These are phyloP conservation scores for Cetonia aurata DNA, from an alignment of 2,888 invertebrate genomes.

Conservation along the genomic window DNA sequence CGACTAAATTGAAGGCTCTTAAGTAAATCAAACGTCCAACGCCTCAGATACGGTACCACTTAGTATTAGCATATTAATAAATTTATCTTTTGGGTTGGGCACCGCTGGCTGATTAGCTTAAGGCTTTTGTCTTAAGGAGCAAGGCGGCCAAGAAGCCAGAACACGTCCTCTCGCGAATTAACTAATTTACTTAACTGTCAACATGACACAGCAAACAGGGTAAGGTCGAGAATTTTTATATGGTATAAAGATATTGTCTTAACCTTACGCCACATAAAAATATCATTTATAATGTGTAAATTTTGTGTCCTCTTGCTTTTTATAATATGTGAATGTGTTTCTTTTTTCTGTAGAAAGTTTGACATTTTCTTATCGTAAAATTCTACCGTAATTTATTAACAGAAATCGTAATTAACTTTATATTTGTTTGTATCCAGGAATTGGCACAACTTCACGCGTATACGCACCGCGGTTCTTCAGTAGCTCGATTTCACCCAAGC, in stretches of 20 bases:
- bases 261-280: no score
- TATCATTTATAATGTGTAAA: no score
- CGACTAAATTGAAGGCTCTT: slow-evolving; percentile 64
- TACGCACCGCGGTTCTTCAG: no score
- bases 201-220: slow-evolving; percentile 33
- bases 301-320: no score
- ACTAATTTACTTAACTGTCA: slow-evolving; percentile 39
- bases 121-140: slow-evolving; percentile 36
- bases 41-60: slow-evolving; percentile 54
- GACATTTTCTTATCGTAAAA: no score
- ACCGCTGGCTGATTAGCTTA: slow-evolving; percentile 42
- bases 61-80: slow-evolving; percentile 49
- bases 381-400: slow-evolving; percentile 7
- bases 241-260: no score
- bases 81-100: slow-evolving; percentile 49
- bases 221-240: background rate
- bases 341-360: no score
- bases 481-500: background rate
- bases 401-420: background rate
- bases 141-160: slow-evolving; percentile 20
- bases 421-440: background rate
- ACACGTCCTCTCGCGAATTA: slow-evolving; percentile 28
- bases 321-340: no score
- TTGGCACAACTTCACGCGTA: no score
- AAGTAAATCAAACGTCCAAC: slow-evolving; percentile 64